phyloP scores from a whole-genome alignment of 2,797 vertebrate genomes.

The Sandelia bainsii region DNA sequence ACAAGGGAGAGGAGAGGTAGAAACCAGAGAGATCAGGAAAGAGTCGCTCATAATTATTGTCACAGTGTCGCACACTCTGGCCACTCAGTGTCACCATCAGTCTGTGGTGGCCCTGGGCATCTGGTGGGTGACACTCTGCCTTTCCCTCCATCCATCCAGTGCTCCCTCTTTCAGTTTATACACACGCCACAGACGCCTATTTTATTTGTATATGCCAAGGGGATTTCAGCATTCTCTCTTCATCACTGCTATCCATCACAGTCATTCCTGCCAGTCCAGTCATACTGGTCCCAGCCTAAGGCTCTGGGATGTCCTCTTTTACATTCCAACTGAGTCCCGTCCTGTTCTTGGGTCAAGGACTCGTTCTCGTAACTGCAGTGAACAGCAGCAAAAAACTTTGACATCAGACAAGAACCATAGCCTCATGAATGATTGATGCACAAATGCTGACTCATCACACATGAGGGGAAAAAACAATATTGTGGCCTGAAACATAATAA shows the following conservation, averaged over 20 bases:
- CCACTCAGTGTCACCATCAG: conserved; percentile 72
- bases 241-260: conserved; percentile 50
- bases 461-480: conserved; percentile 68
- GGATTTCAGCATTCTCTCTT: conserved; percentile 59
- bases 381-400: conserved; percentile 53
- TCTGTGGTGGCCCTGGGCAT: conserved; percentile 66
- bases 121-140: conserved; percentile 67
- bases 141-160: conserved; percentile 53
- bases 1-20: conserved; percentile 39
- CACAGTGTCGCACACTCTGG: conserved; percentile 66
- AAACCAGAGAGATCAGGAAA: conserved; percentile 51
- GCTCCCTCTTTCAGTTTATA: conserved; percentile 33
- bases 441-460: conserved; percentile 80
- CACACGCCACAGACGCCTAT: conserved; percentile 27
- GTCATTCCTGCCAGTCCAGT: conserved; percentile 58
- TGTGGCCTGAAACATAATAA: conserved; percentile 76
- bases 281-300: conserved; percentile 55
- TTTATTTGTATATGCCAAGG: conserved; percentile 53
- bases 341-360: conserved; percentile 71
- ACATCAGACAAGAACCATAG: conserved; percentile 56
- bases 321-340: conserved; percentile 21
- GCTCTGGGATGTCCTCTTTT: conserved; percentile 62
- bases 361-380: conserved; percentile 40
- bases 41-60: conserved; percentile 76
- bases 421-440: conserved; percentile 84